Conservation (phyloP, 2,797 vertebrate genomes). For the Helarctos malayanus region DNA sequence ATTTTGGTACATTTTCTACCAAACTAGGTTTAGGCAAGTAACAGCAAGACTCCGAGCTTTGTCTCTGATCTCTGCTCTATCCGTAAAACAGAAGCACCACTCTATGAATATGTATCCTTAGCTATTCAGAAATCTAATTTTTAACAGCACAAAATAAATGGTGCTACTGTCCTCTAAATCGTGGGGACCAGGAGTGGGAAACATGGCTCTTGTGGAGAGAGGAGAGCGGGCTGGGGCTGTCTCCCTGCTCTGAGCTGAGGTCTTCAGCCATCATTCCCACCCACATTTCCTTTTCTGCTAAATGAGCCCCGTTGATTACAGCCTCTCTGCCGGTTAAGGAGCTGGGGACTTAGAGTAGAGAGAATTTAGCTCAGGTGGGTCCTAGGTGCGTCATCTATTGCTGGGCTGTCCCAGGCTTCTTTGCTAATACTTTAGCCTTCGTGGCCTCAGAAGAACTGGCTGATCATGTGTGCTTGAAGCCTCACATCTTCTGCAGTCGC, state of each 20-base stretch:
- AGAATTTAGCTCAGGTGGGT: neutral
- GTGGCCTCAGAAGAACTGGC: neutral
- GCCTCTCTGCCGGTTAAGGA: neutral
- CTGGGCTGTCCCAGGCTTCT: neutral
- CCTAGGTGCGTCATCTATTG: no score
- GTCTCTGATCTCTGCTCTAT: neutral
- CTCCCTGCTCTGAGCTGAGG: neutral
- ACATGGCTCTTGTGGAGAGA: neutral
- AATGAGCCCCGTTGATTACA: neutral
- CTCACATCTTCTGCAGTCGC: neutral
- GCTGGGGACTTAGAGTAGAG: neutral
- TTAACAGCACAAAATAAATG: neutral
- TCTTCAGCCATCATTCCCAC: neutral
- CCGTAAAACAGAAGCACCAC: neutral
- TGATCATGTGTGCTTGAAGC: neutral
- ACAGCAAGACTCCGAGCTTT: neutral
- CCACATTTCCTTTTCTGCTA: neutral
- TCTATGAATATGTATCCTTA: neutral
- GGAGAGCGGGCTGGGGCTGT: neutral
- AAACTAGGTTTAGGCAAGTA: neutral
- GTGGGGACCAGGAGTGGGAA: neutral
- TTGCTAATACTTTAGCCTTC: neutral
- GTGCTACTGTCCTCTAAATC: neutral
- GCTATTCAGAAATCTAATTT: neutral
- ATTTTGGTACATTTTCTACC: constrained; percentile 4